Base-by-base conservation (phyloP, 2,113 vertebrate species). In the Acanthisitta chloris region DNA sequence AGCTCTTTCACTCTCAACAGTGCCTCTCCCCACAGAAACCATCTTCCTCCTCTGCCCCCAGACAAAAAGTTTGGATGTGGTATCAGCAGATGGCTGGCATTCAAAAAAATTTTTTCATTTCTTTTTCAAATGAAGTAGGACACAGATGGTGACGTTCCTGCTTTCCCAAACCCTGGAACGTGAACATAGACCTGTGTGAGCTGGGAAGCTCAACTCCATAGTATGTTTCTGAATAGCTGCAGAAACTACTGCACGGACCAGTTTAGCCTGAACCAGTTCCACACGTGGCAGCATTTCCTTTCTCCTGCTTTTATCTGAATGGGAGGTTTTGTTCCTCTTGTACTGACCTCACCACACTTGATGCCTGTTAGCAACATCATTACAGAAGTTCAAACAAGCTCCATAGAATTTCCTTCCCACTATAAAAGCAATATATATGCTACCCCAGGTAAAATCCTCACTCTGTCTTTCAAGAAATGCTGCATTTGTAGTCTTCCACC, bases 81-180 rank as follows among this genome's bases (percentile, higher is more conserved):
- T 61, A 70, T 62, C 58, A 89, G 93, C 93, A 95, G 90, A 90
- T 86, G 79, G 90, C 49, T 88, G 58, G 58, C 87, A 88, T 85
- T 87, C 84, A 65, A 67, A 57, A 67, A 57, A 33, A 36, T 78
- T 84, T 85, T 86, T 77, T 12, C 0, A 6, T 92, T 92, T 67
- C 21, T 81, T 90, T 82, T 88, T 59, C 52, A 80, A 92, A 94
- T 86, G 38, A 95, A 96, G 65, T 54, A 58, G 84, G 93, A 87
- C 73, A 85, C 70, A 96, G 91, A 95, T 92, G 92, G 94, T 90
- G 40, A 90, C 40, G 29, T 70, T 89, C 21, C 61, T 71, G 43
- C 86, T 71, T 81, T 84, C 58, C 78, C 42, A 79, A 87, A 95
- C 54, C 62, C 74, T 57, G 78, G 71, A 92, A 87, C 38, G 6